These are phyloP conservation scores for Myanophis thanlyinensis DNA, from an alignment of 2,113 vertebrate genomes.

Conservation along the genomic window DNA sequence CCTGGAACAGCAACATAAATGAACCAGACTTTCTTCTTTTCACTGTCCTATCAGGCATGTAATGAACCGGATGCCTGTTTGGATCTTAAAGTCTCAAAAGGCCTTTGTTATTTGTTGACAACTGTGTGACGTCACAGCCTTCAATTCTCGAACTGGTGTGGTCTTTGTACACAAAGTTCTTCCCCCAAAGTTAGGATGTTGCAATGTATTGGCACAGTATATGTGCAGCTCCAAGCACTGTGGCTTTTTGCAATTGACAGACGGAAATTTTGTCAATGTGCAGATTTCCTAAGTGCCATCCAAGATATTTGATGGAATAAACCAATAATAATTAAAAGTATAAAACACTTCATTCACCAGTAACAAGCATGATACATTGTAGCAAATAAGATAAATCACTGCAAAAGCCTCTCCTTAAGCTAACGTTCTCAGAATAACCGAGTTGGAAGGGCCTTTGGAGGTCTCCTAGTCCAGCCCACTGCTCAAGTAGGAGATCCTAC, in stretches of 20 bases:
- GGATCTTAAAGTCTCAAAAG: not conserved
- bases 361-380: conserved; percentile 21
- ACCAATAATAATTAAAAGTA: not conserved
- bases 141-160: not conserved
- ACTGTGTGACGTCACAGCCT: not conserved
- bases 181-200: not conserved
- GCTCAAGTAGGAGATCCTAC: no score
- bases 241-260: not conserved
- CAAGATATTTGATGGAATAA: not conserved
- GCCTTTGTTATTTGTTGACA: not conserved
- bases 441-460: no score
- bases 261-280: not conserved
- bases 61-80: not conserved
- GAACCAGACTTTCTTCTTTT: not conserved
- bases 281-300: not conserved
- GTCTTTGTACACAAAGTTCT: not conserved
- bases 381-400: conserved; percentile 46
- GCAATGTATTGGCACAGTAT: not conserved
- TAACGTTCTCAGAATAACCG: conserved; percentile 22
- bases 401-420: conserved; percentile 23
- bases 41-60: not conserved
- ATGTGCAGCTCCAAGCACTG: not conserved
- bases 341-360: not conserved
- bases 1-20: not conserved
- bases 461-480: no score